These are phyloP conservation scores for Miichthys miiuy DNA, from an alignment of 2,797 vertebrate genomes.

Conservation along the genomic window DNA sequence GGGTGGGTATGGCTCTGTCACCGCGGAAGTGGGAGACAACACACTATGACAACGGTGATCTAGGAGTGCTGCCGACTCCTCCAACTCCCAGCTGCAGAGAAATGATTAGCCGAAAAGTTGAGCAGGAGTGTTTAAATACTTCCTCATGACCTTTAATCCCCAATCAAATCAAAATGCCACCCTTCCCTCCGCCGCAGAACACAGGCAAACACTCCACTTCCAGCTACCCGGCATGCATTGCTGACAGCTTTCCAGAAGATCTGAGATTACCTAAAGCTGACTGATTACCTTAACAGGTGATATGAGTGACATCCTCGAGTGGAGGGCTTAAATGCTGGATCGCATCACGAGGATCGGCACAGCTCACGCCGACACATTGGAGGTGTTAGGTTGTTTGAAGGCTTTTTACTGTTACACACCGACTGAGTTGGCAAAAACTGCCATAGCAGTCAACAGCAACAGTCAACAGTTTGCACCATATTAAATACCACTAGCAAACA, in stretches of 20 bases:
- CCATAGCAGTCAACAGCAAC: background rate
- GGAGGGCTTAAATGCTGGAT: constrained; percentile 68
- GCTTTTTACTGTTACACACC: background rate
- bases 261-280: constrained; percentile 78
- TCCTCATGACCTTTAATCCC: constrained; percentile 78
- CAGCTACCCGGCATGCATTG: constrained; percentile 58
- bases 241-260: constrained; percentile 61
- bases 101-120: constrained; percentile 76
- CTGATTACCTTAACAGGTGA: constrained; percentile 76
- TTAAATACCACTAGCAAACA: background rate
- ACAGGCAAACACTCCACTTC: constrained; percentile 42
- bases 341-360: constrained; percentile 27
- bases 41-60: constrained; percentile 74
- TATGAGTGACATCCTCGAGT: constrained; percentile 58
- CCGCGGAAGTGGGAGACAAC: constrained; percentile 71
- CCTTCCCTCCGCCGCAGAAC: constrained; percentile 43
- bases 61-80: constrained; percentile 61
- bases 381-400: constrained; percentile 14
- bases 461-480: background rate
- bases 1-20: constrained; percentile 75
- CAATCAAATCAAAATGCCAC: constrained; percentile 71
- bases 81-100: constrained; percentile 67
- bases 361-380: constrained; percentile 14
- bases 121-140: constrained; percentile 68
- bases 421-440: background rate